Evolutionary conservation across 2,113 vertebrate species (phyloP).

Genomic region (Misgurnus anguillicaudatus): DNA sequence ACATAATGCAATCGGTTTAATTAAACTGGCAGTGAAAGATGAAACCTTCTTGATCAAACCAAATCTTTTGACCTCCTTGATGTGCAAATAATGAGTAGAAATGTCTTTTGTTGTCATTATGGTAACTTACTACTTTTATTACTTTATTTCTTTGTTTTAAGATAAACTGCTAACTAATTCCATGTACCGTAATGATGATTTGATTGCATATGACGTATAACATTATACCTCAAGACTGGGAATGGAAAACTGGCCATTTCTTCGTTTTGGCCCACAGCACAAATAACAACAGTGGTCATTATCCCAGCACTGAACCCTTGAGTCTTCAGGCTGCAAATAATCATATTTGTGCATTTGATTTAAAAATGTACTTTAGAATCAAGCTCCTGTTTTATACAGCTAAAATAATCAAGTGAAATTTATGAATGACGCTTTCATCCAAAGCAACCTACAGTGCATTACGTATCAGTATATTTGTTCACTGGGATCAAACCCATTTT

Average conservation of each 20-base stretch:
- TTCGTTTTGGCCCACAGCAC: not conserved
- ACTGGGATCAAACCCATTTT: too few species aligned
- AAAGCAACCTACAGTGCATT: too few species aligned
- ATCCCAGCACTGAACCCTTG: not conserved
- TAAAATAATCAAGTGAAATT: not conserved
- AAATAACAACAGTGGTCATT: not conserved
- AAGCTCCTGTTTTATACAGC: not conserved
- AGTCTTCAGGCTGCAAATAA: not conserved
- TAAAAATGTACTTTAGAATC: not conserved
- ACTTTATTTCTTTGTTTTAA: not conserved
- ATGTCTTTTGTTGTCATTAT: not conserved
- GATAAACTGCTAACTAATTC: slow-evolving; percentile 2
- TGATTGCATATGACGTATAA: slow-evolving; percentile 7
- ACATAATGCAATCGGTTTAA: slow-evolving; percentile 50
- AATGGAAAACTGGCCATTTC: not conserved
- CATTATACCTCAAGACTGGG: slow-evolving; percentile 2
- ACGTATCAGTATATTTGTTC: too few species aligned
- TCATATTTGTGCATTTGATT: not conserved
- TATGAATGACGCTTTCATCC: too few species aligned
- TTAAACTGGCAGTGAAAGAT: slow-evolving; percentile 28
- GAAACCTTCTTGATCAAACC: not conserved
- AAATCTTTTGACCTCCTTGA: slow-evolving; percentile 11
- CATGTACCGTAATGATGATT: not conserved
- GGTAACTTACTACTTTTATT: too few species aligned
- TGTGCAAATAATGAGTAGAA: slow-evolving; percentile 6